These are phyloP conservation scores for Trichacis sp. DNA, from an alignment of 2,888 invertebrate genomes.

Conservation along the genomic window DNA sequence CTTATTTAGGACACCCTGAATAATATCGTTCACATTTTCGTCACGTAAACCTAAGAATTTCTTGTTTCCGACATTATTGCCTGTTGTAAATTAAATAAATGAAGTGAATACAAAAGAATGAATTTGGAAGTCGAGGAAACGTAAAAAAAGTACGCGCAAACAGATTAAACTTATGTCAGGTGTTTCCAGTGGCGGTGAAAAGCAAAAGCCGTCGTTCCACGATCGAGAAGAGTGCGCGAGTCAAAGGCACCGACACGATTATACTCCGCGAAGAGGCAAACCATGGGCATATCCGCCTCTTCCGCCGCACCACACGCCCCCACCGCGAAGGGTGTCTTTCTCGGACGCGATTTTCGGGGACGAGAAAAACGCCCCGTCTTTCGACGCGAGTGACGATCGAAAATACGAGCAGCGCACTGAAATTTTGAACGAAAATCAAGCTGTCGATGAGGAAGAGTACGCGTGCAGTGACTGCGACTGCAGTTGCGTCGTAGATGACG, in stretches of 20 bases:
- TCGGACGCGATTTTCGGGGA: slow-evolving; percentile 37
- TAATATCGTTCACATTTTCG: no score
- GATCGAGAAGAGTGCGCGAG: neutral
- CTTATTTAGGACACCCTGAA: no score
- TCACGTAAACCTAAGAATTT: no score
- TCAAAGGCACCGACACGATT: slow-evolving; percentile 8
- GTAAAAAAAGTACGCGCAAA: no score
- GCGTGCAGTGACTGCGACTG: slow-evolving; percentile 23
- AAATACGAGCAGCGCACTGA: slow-evolving; percentile 28
- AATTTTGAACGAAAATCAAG: slow-evolving; percentile 19
- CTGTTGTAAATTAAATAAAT: no score
- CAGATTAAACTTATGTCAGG: slow-evolving; percentile 27
- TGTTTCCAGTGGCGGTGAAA: slow-evolving; percentile 28
- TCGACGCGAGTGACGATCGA: slow-evolving; percentile 8
- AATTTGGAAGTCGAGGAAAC: no score
- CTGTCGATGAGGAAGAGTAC: slow-evolving; percentile 15
- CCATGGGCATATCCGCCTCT: slow-evolving; percentile 47
- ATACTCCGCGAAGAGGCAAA: slow-evolving; percentile 44
- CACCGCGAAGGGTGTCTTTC: slow-evolving; percentile 53
- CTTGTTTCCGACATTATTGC: neutral
- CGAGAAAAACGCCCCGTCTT: slow-evolving; percentile 8
- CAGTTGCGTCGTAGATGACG: slow-evolving; percentile 12
- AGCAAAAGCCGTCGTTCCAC: slow-evolving; percentile 3
- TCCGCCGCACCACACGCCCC: slow-evolving; percentile 44
- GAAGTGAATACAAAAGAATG: no score